Evolutionary conservation across 2,113 vertebrate species (phyloP), one percentile per base, ranked within the genome.

Genomic region (Menidia beryllina): DNA sequence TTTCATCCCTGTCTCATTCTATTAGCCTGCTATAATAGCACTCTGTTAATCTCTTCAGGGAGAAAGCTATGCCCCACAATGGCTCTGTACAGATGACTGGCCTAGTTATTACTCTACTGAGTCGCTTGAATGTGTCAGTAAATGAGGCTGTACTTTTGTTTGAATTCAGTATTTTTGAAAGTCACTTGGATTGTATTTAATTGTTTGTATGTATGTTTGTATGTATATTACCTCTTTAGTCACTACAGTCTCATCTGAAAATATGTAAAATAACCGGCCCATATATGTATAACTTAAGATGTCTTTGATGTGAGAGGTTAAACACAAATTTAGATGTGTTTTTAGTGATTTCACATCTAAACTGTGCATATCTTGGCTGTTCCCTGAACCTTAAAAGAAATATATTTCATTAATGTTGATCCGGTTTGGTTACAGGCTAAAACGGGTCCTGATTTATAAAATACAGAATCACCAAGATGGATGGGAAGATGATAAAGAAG

Each of bases 21-120:
- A 83, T 91, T 92, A 91, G 84, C 84, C 47, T 23, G 50, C 73
- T 81, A 74, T 88, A 87, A 90, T 89, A 75, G 81, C 77, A 74
- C 82, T 77, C 72, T 80, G 79, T 61, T 86, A 82, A 88, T 88
- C 81, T 85, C 75, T 75, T 83, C 62, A 56, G 81, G 85, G 84
- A 83, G 64, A 71, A 14, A 58, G 54, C 54, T 24, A 20, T 66
- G 80, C 58, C 60, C 74, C 71, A 57, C 53, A 38, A 66, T 75
- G 51, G 67, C 64, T 51, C 75, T 79, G 77, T 69, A 84, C 75
- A 83, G 75, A 87, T 84, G 69, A 83, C 72, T 75, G 79, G 27
- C 73, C 77, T 41, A 77, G 62, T 86, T 88, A 83, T 81, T 75
- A 70, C 85, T 53, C 82, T 62, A 58, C 25, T 20, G 68, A 72